phyloP scores from a whole-genome alignment of 2,797 vertebrate species.

The Gobionotothen gibberifrons region DNA sequence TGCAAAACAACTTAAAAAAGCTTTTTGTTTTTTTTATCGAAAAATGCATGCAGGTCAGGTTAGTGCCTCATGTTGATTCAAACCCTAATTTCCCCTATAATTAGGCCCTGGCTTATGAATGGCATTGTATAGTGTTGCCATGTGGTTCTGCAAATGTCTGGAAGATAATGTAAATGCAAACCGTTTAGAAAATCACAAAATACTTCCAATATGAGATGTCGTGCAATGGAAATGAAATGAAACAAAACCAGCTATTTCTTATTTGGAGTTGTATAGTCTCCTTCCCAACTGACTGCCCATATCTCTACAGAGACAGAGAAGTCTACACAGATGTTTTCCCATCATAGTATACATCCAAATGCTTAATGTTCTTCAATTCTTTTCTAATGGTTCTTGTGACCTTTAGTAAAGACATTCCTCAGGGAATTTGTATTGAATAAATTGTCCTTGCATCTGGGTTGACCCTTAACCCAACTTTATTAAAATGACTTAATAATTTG shows the following conservation, averaged over 20 bases:
- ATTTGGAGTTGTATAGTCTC: not conserved
- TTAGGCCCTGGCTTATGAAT: not conserved
- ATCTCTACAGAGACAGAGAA: slow-evolving; percentile 58
- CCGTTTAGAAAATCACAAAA: slow-evolving; percentile 19
- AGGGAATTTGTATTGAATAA: not conserved
- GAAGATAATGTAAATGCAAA: slow-evolving; percentile 20
- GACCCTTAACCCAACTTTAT: not conserved
- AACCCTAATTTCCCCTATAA: not conserved
- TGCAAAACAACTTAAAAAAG: too few relatives aligned
- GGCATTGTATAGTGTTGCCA: not conserved
- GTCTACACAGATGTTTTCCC: slow-evolving; percentile 19
- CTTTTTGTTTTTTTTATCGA: too few relatives aligned
- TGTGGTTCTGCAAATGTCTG: not conserved
- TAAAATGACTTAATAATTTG: not conserved
- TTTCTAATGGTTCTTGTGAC: not conserved
- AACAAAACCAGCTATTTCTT: not conserved
- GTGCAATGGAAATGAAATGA: not conserved
- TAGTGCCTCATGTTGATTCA: slow-evolving; percentile 1
- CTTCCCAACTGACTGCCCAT: slow-evolving; percentile 48
- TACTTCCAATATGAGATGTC: not conserved
- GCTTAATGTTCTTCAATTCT: not conserved
- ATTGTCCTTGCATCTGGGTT: not conserved
- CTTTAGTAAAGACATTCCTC: not conserved
- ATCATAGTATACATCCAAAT: slow-evolving; percentile 40
- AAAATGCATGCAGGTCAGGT: not conserved